Evolutionary conservation across 1,140 invertebrate genomes (phyloP), one percentile per base, ranked within the genome.

Genomic region (Pygmarrhopalites habei): DNA sequence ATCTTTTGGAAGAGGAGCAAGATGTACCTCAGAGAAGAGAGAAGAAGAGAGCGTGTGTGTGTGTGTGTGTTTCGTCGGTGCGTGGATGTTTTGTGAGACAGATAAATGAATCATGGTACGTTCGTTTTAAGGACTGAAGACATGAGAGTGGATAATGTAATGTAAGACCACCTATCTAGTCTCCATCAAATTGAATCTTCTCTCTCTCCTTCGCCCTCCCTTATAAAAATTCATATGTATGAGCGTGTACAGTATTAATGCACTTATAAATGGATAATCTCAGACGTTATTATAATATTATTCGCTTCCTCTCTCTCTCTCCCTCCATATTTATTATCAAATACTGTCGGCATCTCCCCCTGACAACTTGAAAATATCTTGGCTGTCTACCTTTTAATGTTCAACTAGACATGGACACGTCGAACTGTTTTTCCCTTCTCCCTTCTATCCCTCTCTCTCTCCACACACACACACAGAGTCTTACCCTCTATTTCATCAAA

Each of bases 41-140:
- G 46, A 14, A 23, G 7, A 23, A 7, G 19, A 23, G 23, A 19
- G 46, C 23, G 19, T 52, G 5, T 52, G 4, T 52, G 7, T 28
- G 7, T 25, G 25, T 52, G 21, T 25, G 4, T 28, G 49, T 26
- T 46, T 5, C n/a, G 21, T 46, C 44, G 4, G 28, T 52, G 44
- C n/a, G 49, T 52, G 49, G n/a, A n/a, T 52, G 53, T 56, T 39
- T 56, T 56, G 53, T 56, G 53, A 41, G 53, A 56, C 30, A 56
- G 53, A 56, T 56, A 56, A 56, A 56, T 56, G 53, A 56, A 56
- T 39, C 30, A 56, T n/a, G 53, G 23, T 21, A 56, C 53, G 53
- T 56, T 32, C 53, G 39, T 56, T 29, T 29, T 39, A 7, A 23
- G 39, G 32, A 56, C 39, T 56, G 35, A 56, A 56, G 35, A 41